Evolutionary conservation across 2,113 vertebrate species (phyloP).

Genomic region (Agapornis roseicollis): DNA sequence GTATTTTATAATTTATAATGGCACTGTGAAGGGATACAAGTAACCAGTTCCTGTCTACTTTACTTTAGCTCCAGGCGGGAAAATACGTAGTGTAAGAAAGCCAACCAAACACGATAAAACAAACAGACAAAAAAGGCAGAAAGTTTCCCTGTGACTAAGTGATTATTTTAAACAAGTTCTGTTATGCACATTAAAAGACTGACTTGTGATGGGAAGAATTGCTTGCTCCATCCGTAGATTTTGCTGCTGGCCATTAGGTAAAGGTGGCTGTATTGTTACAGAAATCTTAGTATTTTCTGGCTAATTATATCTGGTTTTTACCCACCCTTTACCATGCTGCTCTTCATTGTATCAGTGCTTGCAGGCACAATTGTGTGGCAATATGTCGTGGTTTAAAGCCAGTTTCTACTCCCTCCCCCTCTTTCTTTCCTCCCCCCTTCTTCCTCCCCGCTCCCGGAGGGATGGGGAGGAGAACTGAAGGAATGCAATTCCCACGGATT

Average conservation of each 20-base stretch:
- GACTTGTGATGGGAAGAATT: neutral
- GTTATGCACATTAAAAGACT: neutral
- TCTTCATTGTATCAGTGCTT: neutral
- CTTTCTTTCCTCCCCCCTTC: too few relatives aligned
- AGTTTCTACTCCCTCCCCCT: too few relatives aligned
- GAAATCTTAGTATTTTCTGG: neutral
- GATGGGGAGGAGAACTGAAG: too few relatives aligned
- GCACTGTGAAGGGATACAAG: neutral
- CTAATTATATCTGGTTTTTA: neutral
- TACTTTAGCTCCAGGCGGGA: neutral
- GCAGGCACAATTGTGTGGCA: neutral
- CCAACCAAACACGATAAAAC: neutral
- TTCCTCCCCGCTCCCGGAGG: too few relatives aligned
- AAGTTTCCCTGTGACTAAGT: neutral
- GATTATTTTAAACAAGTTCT: neutral
- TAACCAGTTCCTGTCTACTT: neutral
- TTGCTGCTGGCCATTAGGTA: neutral
- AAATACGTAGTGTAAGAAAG: neutral
- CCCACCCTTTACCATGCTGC: neutral
- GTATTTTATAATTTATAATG: neutral
- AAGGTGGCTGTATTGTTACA: neutral
- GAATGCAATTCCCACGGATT: too few relatives aligned
- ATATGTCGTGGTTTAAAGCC: too few relatives aligned
- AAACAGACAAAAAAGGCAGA: neutral
- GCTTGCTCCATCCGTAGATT: neutral